Evolutionary conservation across 2,888 invertebrate genomes (phyloP).

Genomic region (Ophion costatus): DNA sequence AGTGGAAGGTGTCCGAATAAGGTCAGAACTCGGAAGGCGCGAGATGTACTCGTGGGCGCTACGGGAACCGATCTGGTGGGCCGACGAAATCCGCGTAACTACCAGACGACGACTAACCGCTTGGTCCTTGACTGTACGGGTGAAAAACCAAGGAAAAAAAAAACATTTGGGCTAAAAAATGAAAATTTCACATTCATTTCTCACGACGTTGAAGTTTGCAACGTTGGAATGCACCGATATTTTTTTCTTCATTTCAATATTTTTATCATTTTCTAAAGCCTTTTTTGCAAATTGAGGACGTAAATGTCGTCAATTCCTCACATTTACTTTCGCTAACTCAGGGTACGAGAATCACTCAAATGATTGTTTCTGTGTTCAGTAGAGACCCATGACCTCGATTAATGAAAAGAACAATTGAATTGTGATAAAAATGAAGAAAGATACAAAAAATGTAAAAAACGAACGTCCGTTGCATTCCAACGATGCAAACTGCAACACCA

Average conservation of each 20-base stretch:
- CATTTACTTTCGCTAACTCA: too few relatives aligned
- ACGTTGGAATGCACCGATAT: too few relatives aligned
- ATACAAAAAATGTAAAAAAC: background rate
- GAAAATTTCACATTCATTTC: background rate
- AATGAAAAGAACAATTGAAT: too few relatives aligned
- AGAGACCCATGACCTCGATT: too few relatives aligned
- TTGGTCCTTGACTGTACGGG: conserved; percentile 67
- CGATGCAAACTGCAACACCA: background rate
- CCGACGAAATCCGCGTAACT: conserved; percentile 55
- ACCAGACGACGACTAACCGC: conserved; percentile 45
- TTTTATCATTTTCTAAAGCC: too few relatives aligned
- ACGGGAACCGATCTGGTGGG: conserved; percentile 67
- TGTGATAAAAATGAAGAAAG: background rate
- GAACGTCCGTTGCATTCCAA: background rate
- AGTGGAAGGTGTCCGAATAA: conserved; percentile 82
- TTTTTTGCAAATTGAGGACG: too few relatives aligned
- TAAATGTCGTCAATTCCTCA: too few relatives aligned
- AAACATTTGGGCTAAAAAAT: background rate
- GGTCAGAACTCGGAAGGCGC: conserved; percentile 78
- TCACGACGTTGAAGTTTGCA: too few relatives aligned
- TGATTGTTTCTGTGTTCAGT: too few relatives aligned
- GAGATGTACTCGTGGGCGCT: conserved; percentile 69
- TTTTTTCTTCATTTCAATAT: too few relatives aligned
- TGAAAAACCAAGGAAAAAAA: conserved; percentile 53
- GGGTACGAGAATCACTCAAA: too few relatives aligned